A percentile compares a stretch with the other conserved stretches of the same genome.
Evolutionary conservation across 2,888 invertebrate genomes (phyloP).

Genomic region (Zhengitettix transpicula): DNA sequence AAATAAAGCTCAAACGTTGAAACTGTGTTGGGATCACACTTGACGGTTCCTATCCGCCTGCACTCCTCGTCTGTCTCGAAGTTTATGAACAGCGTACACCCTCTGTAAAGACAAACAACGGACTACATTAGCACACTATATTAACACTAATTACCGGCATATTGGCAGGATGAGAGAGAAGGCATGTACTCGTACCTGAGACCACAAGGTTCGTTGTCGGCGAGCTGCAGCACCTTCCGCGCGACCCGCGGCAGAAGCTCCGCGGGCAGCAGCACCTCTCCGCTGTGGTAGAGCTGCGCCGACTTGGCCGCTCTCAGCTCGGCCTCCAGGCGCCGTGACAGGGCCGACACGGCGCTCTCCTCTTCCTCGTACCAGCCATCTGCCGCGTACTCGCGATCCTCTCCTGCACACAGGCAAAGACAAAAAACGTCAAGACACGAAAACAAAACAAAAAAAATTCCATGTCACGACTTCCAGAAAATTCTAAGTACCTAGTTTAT

Average conservation of each 20-base stretch:
- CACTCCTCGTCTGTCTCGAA: constrained; percentile 53
- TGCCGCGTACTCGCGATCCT: background rate
- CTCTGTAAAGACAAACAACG: constrained; percentile 25
- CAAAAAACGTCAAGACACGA: background rate
- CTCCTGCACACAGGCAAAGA: background rate
- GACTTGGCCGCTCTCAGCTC: constrained; percentile 67
- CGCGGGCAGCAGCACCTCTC: constrained; percentile 71
- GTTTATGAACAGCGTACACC: constrained; percentile 71
- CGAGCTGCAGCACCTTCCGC: constrained; percentile 60
- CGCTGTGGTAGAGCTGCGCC: constrained; percentile 55
- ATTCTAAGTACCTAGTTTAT: background rate
- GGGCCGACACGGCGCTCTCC: constrained; percentile 28
- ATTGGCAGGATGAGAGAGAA: too few species aligned
- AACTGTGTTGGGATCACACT: constrained; percentile 71
- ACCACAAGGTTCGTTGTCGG: constrained; percentile 81
- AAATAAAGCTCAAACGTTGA: constrained; percentile 83
- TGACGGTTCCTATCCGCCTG: constrained; percentile 62
- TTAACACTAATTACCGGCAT: too few species aligned
- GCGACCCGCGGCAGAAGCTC: constrained; percentile 66
- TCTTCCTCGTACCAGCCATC: background rate
- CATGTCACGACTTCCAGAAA: background rate
- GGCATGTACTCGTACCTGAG: constrained; percentile 30
- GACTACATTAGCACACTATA: too few species aligned
- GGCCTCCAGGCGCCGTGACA: constrained; percentile 59
- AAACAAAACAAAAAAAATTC: background rate